Evolutionary conservation across 2,888 invertebrate species (phyloP).

Genomic region (Drosophila trichaetosa): DNA sequence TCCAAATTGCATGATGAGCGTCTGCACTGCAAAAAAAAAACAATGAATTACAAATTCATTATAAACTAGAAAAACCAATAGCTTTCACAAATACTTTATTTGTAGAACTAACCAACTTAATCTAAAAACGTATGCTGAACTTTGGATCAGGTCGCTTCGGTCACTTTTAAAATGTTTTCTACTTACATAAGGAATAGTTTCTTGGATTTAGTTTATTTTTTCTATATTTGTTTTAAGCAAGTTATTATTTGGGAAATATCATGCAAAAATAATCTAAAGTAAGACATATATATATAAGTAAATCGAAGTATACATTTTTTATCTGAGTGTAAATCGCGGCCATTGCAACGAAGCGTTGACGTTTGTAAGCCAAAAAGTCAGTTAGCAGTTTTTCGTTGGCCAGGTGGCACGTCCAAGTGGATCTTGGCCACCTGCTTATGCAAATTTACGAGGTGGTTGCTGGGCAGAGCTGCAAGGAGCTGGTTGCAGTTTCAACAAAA

Average conservation of each 20-base stretch:
- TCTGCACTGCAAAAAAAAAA: not conserved
- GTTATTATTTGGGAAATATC: not conserved
- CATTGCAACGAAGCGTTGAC: not conserved
- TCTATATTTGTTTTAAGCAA: not conserved
- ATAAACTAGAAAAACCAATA: not conserved
- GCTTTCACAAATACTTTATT: not conserved
- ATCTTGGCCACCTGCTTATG: constrained; percentile 55
- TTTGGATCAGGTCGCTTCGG: not conserved
- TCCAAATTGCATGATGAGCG: constrained; percentile 45
- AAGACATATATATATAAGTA: not conserved
- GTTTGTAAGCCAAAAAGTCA: constrained; percentile 30
- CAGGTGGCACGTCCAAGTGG: constrained; percentile 46
- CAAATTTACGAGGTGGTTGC: constrained; percentile 50
- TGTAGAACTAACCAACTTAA: not conserved
- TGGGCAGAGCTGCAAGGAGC: constrained; percentile 6
- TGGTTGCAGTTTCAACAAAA: constrained; percentile 37
- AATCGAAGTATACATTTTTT: not conserved
- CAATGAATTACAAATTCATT: not conserved
- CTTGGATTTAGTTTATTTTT: not conserved
- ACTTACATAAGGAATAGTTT: not conserved
- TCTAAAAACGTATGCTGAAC: not conserved
- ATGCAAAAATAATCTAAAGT: not conserved
- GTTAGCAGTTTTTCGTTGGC: constrained; percentile 33
- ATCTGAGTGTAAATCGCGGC: not conserved
- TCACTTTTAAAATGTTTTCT: too few relatives aligned